A percentile compares a stretch with the other conserved stretches of the same genome.
Evolutionary conservation across 2,113 vertebrate genomes (phyloP).

Genomic region (Siphamia tubifer): DNA sequence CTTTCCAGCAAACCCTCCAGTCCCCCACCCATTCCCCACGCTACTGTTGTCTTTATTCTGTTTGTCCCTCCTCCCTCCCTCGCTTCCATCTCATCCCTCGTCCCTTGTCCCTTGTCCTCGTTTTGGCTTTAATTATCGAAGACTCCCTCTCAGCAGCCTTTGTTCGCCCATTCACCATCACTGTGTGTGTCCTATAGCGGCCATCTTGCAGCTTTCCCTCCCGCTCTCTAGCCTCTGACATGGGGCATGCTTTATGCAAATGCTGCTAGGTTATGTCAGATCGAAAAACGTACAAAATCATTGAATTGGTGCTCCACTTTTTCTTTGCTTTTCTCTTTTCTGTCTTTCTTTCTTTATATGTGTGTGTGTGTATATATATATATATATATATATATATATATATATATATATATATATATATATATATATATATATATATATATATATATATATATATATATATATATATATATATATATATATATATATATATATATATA

Average conservation of each 20-base stretch:
- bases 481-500: no score
- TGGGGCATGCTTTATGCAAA: constrained; percentile 34
- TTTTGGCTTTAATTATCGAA: constrained; percentile 81
- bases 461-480: no score
- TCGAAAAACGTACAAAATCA: neutral
- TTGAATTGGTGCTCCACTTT: neutral
- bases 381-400: no score
- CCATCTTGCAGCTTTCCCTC: constrained; percentile 75
- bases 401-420: no score
- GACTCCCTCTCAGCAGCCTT: constrained; percentile 75
- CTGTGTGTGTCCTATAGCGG: constrained; percentile 72
- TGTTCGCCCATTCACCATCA: constrained; percentile 68
- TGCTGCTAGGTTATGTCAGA: constrained; percentile 19
- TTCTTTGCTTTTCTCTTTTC: neutral
- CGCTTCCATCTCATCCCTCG: constrained; percentile 61
- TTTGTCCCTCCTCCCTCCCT: constrained; percentile 40
- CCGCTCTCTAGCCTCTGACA: constrained; percentile 53
- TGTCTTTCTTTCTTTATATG: no score
- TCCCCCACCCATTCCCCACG: neutral
- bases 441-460: no score
- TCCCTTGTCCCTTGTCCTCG: constrained; percentile 66
- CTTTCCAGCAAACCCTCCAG: constrained; percentile 19
- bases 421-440: no score
- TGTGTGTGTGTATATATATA: no score
- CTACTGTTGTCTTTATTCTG: constrained; percentile 73